Conservation (phyloP, 2,888 invertebrate genomes). For the Saturnia japonica region DNA sequence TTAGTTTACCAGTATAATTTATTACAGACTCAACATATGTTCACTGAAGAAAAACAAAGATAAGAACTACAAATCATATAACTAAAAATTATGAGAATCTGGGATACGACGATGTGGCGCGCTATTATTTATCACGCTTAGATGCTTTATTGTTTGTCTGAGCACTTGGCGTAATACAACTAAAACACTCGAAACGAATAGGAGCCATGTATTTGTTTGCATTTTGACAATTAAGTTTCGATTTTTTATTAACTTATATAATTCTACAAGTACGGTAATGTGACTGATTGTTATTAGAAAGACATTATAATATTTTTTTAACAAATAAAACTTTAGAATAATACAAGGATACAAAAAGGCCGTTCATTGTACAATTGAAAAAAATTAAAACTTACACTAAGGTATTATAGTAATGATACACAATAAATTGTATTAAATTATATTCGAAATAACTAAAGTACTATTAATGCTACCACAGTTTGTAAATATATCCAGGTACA, state of each 20-base stretch:
- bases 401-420: neutral
- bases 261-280: too few species aligned
- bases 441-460: neutral
- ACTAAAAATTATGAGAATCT: neutral
- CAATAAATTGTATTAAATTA: neutral
- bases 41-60: neutral
- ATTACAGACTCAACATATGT: neutral
- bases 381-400: too few species aligned
- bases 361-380: too few species aligned
- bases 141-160: neutral
- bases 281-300: too few species aligned
- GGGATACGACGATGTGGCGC: neutral
- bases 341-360: too few species aligned
- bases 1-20: neutral
- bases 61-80: neutral
- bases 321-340: too few species aligned
- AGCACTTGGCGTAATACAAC: neutral
- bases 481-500: neutral
- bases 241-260: too few species aligned
- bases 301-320: too few species aligned
- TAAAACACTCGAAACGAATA: neutral
- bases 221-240: neutral
- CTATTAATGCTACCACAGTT: neutral
- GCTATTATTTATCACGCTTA: neutral
- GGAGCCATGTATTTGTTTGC: neutral